A percentile compares a stretch with the other conserved stretches of the same genome.
phyloP scores from a whole-genome alignment of 1,140 invertebrate species.

The Archivesica marissinica region DNA sequence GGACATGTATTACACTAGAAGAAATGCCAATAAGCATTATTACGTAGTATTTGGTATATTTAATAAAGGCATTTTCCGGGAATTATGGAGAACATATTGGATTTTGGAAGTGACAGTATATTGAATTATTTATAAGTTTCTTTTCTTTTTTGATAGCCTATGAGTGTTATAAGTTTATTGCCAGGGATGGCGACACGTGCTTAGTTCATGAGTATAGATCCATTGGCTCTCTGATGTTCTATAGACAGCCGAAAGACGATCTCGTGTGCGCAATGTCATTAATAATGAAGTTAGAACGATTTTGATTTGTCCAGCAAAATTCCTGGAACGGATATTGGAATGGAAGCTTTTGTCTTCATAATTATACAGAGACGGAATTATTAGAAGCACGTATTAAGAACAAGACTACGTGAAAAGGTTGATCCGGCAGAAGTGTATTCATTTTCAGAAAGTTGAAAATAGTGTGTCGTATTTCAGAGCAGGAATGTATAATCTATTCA shows the following conservation, averaged over 20 bases:
- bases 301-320: background rate
- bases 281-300: background rate
- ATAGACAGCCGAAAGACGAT: background rate
- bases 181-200: background rate
- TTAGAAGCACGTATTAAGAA: no score
- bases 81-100: slow-evolving; percentile 24
- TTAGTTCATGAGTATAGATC: background rate
- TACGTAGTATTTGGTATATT: slow-evolving; percentile 15
- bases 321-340: background rate
- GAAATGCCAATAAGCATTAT: background rate
- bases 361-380: no score
- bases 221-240: background rate
- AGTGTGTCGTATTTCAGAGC: background rate
- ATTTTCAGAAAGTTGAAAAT: background rate
- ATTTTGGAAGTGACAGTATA: background rate
- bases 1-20: no score
- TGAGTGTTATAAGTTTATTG: background rate
- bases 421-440: no score
- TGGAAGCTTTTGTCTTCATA: no score
- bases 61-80: background rate
- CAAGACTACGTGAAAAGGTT: no score
- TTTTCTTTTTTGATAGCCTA: slow-evolving; percentile 5
- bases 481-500: no score
- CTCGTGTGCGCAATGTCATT: background rate
- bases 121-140: slow-evolving; percentile 46